phyloP scores from a whole-genome alignment of 2,888 invertebrate genomes.

The Exocentrus adspersus region DNA sequence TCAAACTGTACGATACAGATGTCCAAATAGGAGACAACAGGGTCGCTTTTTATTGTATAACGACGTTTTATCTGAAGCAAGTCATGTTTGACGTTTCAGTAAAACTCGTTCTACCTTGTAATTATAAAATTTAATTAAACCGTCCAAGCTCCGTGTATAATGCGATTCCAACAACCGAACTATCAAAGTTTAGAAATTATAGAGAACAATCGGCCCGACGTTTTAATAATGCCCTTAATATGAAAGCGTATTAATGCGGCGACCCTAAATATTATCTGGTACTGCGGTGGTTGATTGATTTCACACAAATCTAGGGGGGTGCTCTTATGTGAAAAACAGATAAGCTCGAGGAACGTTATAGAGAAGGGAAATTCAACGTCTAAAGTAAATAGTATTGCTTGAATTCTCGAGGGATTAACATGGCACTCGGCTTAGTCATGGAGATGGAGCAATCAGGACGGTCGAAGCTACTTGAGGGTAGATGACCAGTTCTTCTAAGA shows the following conservation, averaged over 20 bases:
- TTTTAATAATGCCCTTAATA: constrained; percentile 26
- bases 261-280: constrained; percentile 43
- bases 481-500: constrained; percentile 14
- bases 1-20: too few relatives aligned
- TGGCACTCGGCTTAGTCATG: constrained; percentile 52
- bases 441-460: constrained; percentile 36
- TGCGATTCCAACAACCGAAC: not conserved
- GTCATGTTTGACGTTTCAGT: too few relatives aligned
- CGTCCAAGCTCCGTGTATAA: not conserved
- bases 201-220: constrained; percentile 26
- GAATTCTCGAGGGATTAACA: constrained; percentile 58
- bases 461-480: constrained; percentile 18
- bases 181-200: constrained; percentile 23
- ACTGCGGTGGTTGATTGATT: constrained; percentile 49
- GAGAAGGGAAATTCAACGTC: constrained; percentile 53
- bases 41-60: too few relatives aligned
- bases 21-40: too few relatives aligned
- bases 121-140: not conserved
- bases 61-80: too few relatives aligned
- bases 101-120: not conserved
- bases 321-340: constrained; percentile 56
- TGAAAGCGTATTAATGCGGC: constrained; percentile 35
- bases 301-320: constrained; percentile 49
- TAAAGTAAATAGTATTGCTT: constrained; percentile 58
- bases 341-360: constrained; percentile 49